Evolutionary conservation across 1,140 invertebrate genomes (phyloP), one percentile per base, ranked within the genome.

Genomic region (Acromyrmex heyeri): DNA sequence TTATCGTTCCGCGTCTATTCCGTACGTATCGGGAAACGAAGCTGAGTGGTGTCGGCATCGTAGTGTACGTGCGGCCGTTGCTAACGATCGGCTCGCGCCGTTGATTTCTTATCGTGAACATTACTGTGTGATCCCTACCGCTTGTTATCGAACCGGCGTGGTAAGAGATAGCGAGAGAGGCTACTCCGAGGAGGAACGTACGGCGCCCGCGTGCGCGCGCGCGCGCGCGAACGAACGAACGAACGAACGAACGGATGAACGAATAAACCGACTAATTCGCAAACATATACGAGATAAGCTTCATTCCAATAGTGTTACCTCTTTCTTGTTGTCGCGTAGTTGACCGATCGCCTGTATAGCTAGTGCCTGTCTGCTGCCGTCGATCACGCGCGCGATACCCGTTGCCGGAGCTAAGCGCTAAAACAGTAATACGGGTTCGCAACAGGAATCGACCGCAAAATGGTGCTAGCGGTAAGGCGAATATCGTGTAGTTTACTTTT

Each of bases 391-490:
- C 48, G 77, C 64, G 57, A 34, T 34, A 69, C 14, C 53, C 24
- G 67, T 48, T 65, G 57, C n/a, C 69, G 76, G 67, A 86, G 77
- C 38, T n/a, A 44, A 44, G 50, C 72, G 61, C 73, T 78, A 77
- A 87, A 89, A 86, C 89, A 77, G 70, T 91, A 91, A 88, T 89
- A 91, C 85, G 90, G 87, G 83, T 86, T 79, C 76, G 64, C 90
- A 75, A 69, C 86, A 86, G 81, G 88, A 88, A 89, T 86, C 87
- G 86, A 73, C 77, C 86, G 76, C 90, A 91, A 91, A 91, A 91
- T 91, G 91, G 91, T 91, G 91, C 89, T 91, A 88, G 90, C 91
- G 90, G 86, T 91, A 91, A 91, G 90, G 79, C 90, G 69, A 91
- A 90, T 86, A 88, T 91, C 73, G 90, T 89, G 82, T 61, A 85